Evolutionary conservation across 2,888 invertebrate genomes (phyloP), one percentile per base, ranked within the genome.

Genomic region (Poecilus cupreus): DNA sequence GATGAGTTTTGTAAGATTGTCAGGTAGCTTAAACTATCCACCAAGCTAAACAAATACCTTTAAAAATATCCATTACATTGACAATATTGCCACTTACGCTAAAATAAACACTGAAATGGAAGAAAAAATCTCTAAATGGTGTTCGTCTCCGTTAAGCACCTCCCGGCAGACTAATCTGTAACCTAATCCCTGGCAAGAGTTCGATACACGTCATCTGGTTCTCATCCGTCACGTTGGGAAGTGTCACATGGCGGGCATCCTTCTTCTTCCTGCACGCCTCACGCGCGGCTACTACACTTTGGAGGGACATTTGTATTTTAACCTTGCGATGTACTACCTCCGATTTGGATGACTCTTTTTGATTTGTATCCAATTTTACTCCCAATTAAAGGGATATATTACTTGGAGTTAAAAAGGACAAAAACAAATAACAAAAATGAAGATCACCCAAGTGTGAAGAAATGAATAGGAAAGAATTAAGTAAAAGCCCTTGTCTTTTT

Each of bases 151-250:
- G 18, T 11, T 18, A 54, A 54, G 13, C n/a, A 26, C 64, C 16
- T 37, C 64, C 64, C 37, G 1, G 32, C 18, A 32, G 64, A 68
- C 64, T 68, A 68, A 68, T 68, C 64, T 68, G 64, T 68, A 68
- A 68, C 64, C 11, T 68, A 68, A 68, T 68, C 64, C 64, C n/a
- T 10, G 3, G 43, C n/a, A 10, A n/a, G 51, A 51, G 64, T 37
- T 68, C 64, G 64, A 68, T 68, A 68, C 64, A 68, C 37, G 64
- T 68, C 64, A 68, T 68, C 64, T 68, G 64, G 64, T 68, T 68
- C 64, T 68, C 64, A 68, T 68, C 64, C 64, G 64, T 68, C 37
- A 68, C 32, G 64, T 64, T 64, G 11, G 4, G 10, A 37, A 32
- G 64, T 37, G 64, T 37, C 64, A 68, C 64, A 68, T 32, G 64